phyloP scores from a whole-genome alignment of 2,888 invertebrate genomes.

The Hypselothyrea guttata region DNA sequence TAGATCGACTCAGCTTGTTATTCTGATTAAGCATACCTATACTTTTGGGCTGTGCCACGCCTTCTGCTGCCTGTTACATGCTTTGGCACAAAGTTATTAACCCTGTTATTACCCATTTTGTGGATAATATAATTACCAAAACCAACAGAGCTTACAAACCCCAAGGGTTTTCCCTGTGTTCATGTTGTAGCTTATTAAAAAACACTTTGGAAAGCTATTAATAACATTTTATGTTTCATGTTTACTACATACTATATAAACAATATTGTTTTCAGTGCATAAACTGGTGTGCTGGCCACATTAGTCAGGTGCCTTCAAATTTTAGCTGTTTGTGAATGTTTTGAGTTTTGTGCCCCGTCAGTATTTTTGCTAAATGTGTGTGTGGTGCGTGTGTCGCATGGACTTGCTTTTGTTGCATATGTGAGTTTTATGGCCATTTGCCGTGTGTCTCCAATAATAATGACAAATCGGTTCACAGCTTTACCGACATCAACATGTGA shows the following conservation, averaged over 20 bases:
- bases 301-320: constrained; percentile 21
- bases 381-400: background rate
- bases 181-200: background rate
- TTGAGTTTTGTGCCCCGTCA: constrained; percentile 48
- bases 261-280: background rate
- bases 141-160: too few relatives aligned
- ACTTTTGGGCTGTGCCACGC: too few relatives aligned
- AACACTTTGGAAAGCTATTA: too few relatives aligned
- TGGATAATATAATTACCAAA: too few relatives aligned
- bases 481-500: constrained; percentile 6
- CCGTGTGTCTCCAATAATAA: constrained; percentile 68
- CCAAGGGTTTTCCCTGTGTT: too few relatives aligned
- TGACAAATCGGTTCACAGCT: constrained; percentile 71
- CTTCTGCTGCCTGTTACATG: too few relatives aligned
- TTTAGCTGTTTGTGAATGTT: constrained; percentile 70
- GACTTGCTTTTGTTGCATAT: constrained; percentile 12
- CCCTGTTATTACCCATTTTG: too few relatives aligned
- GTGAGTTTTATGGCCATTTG: constrained; percentile 44
- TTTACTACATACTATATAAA: too few relatives aligned
- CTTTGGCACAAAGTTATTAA: too few relatives aligned
- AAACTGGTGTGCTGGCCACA: background rate
- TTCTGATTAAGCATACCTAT: too few relatives aligned
- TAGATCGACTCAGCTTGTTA: too few relatives aligned
- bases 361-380: constrained; percentile 12
- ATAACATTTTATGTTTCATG: background rate